These are phyloP conservation scores for Orbicella faveolata DNA, from an alignment of 64 coral and sea anemone species.

Conservation along the genomic window DNA sequence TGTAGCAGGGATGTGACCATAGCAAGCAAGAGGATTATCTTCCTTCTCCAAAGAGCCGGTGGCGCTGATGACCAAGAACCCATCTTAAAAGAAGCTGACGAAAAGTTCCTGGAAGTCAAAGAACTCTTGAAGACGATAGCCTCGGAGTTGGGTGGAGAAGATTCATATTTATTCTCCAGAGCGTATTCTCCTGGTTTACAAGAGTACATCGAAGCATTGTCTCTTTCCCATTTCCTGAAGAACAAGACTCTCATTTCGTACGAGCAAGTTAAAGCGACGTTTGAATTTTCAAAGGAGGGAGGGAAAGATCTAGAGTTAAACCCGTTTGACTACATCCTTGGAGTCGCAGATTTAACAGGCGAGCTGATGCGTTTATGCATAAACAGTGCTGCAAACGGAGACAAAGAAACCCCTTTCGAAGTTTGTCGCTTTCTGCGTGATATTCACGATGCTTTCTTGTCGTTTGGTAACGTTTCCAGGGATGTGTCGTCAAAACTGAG, in stretches of 20 bases:
- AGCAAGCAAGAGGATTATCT: conserved; percentile 55
- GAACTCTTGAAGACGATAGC: conserved; percentile 58
- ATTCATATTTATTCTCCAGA: conserved; percentile 43
- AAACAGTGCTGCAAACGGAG: conserved; percentile 84
- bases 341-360: conserved; percentile 92
- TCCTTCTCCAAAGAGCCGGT: conserved; percentile 40
- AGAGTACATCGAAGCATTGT: conserved; percentile 68
- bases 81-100: conserved; percentile 55
- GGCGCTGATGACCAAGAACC: conserved; percentile 32
- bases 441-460: conserved; percentile 63
- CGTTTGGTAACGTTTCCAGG: conserved; percentile 59
- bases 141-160: conserved; percentile 53
- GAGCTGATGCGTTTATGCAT: conserved; percentile 96
- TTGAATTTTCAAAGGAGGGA: conserved; percentile 62
- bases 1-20: conserved; percentile 69
- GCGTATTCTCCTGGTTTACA: conserved; percentile 64
- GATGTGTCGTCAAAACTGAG: conserved; percentile 75
- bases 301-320: conserved; percentile 22
- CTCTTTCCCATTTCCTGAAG: conserved; percentile 53
- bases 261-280: conserved; percentile 53
- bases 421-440: conserved; percentile 73
- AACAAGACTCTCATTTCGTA: conserved; percentile 65
- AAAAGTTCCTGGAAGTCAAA: conserved; percentile 54
- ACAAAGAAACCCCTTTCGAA: conserved; percentile 62
- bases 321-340: conserved; percentile 86